Conservation (phyloP, 2,888 invertebrate species). For the Oconnorella tubifera region DNA sequence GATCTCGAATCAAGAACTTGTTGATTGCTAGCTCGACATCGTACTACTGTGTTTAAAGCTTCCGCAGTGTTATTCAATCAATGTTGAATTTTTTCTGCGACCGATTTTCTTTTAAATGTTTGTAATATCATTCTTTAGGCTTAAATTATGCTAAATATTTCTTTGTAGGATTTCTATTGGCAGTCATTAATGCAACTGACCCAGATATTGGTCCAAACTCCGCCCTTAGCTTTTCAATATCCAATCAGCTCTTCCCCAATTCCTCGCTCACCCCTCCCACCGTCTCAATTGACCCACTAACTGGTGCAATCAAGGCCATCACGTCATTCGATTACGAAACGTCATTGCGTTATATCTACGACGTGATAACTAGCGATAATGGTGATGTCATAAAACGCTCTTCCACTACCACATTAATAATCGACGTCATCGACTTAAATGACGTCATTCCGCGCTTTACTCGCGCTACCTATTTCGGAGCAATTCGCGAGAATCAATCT, state of each 20-base stretch:
- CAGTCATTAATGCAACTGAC: background rate
- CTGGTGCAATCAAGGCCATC: background rate
- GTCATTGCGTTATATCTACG: background rate
- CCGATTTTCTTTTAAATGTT: too few relatives aligned
- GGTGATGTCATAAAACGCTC: background rate
- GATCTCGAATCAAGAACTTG: too few relatives aligned
- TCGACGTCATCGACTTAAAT: background rate
- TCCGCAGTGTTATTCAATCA: too few relatives aligned
- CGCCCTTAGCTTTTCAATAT: background rate
- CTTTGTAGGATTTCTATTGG: too few relatives aligned
- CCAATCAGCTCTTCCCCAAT: background rate
- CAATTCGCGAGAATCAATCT: background rate
- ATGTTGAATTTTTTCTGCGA: too few relatives aligned
- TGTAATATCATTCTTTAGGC: too few relatives aligned
- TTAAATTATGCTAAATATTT: too few relatives aligned
- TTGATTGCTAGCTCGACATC: too few relatives aligned
- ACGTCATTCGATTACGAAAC: background rate
- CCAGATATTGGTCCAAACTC: background rate
- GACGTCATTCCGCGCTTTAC: background rate
- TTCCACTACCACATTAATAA: background rate
- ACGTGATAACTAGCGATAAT: background rate
- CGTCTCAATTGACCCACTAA: background rate
- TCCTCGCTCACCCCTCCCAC: background rate
- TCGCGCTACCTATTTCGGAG: background rate
- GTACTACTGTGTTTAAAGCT: too few relatives aligned